Base-by-base conservation (phyloP, 1,140 invertebrate species). In the Galleria mellonella region DNA sequence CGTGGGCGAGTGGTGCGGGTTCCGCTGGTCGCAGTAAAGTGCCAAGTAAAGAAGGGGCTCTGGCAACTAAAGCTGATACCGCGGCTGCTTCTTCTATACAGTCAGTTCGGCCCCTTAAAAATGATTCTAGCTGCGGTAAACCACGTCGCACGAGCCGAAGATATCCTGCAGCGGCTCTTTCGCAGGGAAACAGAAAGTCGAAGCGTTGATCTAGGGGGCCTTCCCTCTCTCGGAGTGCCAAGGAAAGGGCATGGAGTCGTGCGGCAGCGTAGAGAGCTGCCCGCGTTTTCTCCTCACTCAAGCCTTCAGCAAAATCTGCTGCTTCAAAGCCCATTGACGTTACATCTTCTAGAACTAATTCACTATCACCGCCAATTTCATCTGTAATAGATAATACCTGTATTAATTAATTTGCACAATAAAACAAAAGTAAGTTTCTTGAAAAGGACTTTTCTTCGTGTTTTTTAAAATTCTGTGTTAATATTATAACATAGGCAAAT, bases 111-210 rank as follows among this genome's bases (percentile, higher is more conserved):
- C 88, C 87, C 53, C 92, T 87, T 8, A 94, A 68, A 60, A 94
- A 94, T 38, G 88, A 87, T 27, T 91, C 89, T 5, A 94, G 76
- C 64, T 93, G 92, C 0, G 93, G 92, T 4, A 94, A 72, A 4
- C 92, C 92, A 37, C 92, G 86, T 60, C 93, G 90, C 0, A 94
- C 90, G 7, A 94, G 76, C 49, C 93, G 92, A 38, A 94, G 91
- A 59, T 94, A 94, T 1, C 92, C 93, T 51, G 93, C 91, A 0
- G 92, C 92, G 0, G 93, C 92, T 47, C 90, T 85, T 1, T 91
- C 90, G 6, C 92, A 93, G 59, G 93, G 91, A 51, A 94, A 94
- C 4, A 94, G 86, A 57, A 94, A 94, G 6, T 90, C 89, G 60
- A 93, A 94, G 43, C 89, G 87, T 51, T 92, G 89, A 9, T 91